Evolutionary conservation across 2,888 invertebrate species (phyloP).

Genomic region (Calliopum simillimum): DNA sequence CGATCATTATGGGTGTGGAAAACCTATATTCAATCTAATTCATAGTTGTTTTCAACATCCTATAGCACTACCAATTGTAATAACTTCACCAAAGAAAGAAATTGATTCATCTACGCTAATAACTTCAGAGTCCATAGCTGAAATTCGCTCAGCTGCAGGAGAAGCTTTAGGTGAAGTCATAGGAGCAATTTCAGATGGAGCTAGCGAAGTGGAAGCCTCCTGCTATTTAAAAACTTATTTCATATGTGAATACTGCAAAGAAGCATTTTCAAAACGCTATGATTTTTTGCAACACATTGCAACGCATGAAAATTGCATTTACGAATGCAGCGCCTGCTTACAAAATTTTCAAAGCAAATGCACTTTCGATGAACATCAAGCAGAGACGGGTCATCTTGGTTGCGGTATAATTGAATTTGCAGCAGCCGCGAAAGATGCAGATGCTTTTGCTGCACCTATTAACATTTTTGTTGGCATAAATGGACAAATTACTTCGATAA

Average conservation of each 20-base stretch:
- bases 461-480: slow-evolving; percentile 33
- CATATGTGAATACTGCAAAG: slow-evolving; percentile 69
- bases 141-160: slow-evolving; percentile 32
- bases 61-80: slow-evolving; percentile 68
- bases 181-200: slow-evolving; percentile 16
- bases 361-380: slow-evolving; percentile 72
- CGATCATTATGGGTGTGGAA: too few species aligned
- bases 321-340: slow-evolving; percentile 72
- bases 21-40: too few species aligned
- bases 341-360: slow-evolving; percentile 69
- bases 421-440: not conserved
- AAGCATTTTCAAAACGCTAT: slow-evolving; percentile 68
- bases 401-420: slow-evolving; percentile 66
- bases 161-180: slow-evolving; percentile 37
- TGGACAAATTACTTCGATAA: slow-evolving; percentile 34
- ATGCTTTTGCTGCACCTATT: slow-evolving; percentile 1
- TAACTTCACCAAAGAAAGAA: slow-evolving; percentile 67
- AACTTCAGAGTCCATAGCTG: slow-evolving; percentile 37
- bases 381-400: slow-evolving; percentile 70
- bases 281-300: slow-evolving; percentile 72
- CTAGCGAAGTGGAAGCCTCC: not conserved
- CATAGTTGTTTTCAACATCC: too few species aligned
- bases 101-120: slow-evolving; percentile 60
- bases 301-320: slow-evolving; percentile 73
- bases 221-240: slow-evolving; percentile 12